phyloP scores from a whole-genome alignment of 2,797 vertebrate species.

The Astyanax mexicanus region DNA sequence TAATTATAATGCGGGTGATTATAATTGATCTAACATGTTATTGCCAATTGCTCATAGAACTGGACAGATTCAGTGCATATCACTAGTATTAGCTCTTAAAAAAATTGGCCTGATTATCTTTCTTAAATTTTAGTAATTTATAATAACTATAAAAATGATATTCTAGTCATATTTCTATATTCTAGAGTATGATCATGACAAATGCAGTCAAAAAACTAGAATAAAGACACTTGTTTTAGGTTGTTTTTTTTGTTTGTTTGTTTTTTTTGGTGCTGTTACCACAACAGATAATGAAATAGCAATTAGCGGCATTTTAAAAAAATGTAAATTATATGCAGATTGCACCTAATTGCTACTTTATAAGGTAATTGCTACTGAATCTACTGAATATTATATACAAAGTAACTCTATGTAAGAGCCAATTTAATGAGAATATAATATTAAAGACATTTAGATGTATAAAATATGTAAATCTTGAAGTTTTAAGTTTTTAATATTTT shows the following conservation, averaged over 20 bases:
- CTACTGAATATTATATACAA: neutral
- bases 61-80: slow-evolving; percentile 20
- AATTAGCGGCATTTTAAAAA: neutral
- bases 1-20: neutral
- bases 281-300: neutral
- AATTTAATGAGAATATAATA: slow-evolving; percentile 1
- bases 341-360: slow-evolving; percentile 29
- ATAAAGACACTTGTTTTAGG: neutral
- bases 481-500: slow-evolving; percentile 3
- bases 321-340: slow-evolving; percentile 32
- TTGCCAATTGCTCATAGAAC: slow-evolving; percentile 37
- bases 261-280: too few species aligned
- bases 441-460: slow-evolving; percentile 22
- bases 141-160: neutral
- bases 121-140: too few species aligned
- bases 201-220: neutral
- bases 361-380: slow-evolving; percentile 4
- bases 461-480: slow-evolving; percentile 43
- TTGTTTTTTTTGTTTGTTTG: slow-evolving; percentile 8
- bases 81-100: slow-evolving; percentile 19
- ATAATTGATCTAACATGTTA: neutral
- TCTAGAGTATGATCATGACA: neutral
- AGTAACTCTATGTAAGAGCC: neutral
- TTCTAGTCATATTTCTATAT: neutral
- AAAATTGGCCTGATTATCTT: slow-evolving; percentile 1